Evolutionary conservation across 2,113 vertebrate species (phyloP), one percentile per base, ranked within the genome.

Genomic region (Saguinus midas): DNA sequence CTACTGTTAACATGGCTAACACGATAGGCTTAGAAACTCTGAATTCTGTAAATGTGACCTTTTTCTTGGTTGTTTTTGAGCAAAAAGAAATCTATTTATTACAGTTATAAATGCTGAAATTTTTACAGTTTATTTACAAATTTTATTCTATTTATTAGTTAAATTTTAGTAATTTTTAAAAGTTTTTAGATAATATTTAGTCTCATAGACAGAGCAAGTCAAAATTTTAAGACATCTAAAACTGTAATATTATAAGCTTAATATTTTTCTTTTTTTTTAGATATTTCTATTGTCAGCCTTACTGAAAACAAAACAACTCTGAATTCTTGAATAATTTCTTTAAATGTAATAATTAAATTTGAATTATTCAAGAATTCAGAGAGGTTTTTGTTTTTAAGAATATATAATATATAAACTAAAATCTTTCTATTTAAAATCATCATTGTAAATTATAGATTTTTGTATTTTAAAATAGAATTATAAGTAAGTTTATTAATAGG

Each of bases 381-480:
- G 25, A 78, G 68, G 58, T 23, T 73, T 48, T 37, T 82, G 37
- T 58, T 91, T 48, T 91, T 91, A 23, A 57, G 48, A 91, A 20
- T 37, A n/a, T 87, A 61, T 48, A 52, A 35, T 55, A 82, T 37
- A 27, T 48, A 75, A 66, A 16, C 45, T 83, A 48, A 68, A 81
- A 11, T n/a, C 32, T 58, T 96, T 64, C 23, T 66, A 16, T 35
- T 94, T 87, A 83, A 82, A 91, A 76, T 29, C 21, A 87, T 11
- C 16, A 76, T 57, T 82, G 11, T 81, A 90, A 91, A 83, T 58
- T 21, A 76, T 17, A 29, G 32, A 87, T 81, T 81, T 45, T 12
- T 85, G 5, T 72, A 68, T 70, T 91, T 94, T 83, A n/a, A 76
- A 94, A 82, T 43, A 94, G 27, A 90, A 86, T 80, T 37, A 50